phyloP scores from a whole-genome alignment of 2,888 invertebrate genomes.

The Slavum lentiscoides region DNA sequence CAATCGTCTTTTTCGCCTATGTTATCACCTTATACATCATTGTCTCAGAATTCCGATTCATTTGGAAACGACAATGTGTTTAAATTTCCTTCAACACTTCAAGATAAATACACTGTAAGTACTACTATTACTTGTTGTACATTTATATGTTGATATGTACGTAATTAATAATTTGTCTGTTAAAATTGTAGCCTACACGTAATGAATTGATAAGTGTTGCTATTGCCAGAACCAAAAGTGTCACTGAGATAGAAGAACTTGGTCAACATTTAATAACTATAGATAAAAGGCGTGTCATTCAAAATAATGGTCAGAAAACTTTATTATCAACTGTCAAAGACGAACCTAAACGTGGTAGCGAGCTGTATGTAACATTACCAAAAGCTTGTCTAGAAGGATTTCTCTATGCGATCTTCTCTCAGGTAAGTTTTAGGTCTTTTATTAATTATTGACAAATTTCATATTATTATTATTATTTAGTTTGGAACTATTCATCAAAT shows the following conservation, averaged over 20 bases:
- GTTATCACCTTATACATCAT: conserved; percentile 37
- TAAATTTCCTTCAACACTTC: conserved; percentile 33
- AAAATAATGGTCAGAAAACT: conserved; percentile 50
- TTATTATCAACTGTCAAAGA: conserved; percentile 20
- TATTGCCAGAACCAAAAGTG: conserved; percentile 30
- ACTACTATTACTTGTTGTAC: background rate
- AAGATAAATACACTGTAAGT: conserved; percentile 34
- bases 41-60: conserved; percentile 21
- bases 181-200: conserved; percentile 27
- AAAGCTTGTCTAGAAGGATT: conserved; percentile 48
- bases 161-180: background rate
- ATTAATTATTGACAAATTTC: background rate
- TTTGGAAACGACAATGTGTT: conserved; percentile 37
- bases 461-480: background rate
- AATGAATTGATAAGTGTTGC: conserved; percentile 11
- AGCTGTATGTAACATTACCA: conserved; percentile 45
- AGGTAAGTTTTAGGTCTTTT: background rate
- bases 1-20: conserved; percentile 38
- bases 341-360: conserved; percentile 49
- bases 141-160: background rate
- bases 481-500: conserved; percentile 48
- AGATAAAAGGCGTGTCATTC: conserved; percentile 45
- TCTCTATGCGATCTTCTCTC: conserved; percentile 41
- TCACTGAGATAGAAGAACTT: conserved; percentile 40
- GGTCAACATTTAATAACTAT: conserved; percentile 35